Evolutionary conservation across 2,113 vertebrate species (phyloP).

Genomic region (Sporophila hypoxantha): DNA sequence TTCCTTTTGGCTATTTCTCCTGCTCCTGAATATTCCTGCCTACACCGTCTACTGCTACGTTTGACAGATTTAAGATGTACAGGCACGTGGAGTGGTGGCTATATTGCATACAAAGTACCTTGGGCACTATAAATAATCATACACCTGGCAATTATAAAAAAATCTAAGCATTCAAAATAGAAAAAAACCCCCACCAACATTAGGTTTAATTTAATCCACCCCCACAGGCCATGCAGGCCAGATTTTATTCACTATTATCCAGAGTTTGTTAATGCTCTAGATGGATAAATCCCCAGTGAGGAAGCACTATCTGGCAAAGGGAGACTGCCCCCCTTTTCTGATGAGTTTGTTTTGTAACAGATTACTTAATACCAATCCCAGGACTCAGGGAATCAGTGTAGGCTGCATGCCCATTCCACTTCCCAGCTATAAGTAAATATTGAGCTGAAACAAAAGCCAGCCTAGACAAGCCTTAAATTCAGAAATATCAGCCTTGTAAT

Average conservation of each 20-base stretch:
- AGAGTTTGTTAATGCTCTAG: background rate
- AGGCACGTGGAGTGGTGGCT: accelerated
- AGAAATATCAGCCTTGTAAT: conserved; percentile 3
- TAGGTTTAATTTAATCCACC: background rate
- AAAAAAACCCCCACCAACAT: background rate
- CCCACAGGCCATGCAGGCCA: background rate
- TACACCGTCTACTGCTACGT: background rate
- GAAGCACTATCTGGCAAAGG: background rate
- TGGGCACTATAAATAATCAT: background rate
- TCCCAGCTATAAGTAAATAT: conserved; percentile 5
- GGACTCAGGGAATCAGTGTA: background rate
- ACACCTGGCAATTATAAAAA: background rate
- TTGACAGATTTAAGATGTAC: background rate
- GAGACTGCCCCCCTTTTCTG: background rate
- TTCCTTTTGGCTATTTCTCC: background rate
- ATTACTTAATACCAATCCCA: background rate
- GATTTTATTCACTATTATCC: background rate
- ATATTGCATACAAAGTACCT: background rate
- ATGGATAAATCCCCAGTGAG: background rate
- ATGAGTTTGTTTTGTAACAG: background rate
- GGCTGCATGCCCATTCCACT: background rate
- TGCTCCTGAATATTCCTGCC: background rate
- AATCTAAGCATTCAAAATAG: background rate
- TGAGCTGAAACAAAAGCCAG: background rate
- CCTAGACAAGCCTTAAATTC: background rate